Evolutionary conservation across 1,140 invertebrate genomes (phyloP), one percentile per base, ranked within the genome.

Genomic region (Coelopa frigida): DNA sequence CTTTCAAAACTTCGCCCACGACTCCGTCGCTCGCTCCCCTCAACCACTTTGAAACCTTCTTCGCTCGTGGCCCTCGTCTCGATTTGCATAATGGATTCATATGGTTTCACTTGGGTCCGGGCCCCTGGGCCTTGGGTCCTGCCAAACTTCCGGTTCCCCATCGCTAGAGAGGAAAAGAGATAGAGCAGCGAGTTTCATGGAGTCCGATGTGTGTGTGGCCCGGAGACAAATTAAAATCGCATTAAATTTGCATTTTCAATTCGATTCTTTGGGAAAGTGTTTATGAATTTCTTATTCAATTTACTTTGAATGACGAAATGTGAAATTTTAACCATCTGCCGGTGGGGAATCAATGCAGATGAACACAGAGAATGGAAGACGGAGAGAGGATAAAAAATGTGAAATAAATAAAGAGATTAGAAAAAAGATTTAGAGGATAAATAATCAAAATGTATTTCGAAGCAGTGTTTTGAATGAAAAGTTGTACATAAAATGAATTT

Each of bases 31-130:
- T n/a, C n/a, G n/a, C n/a, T n/a, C n/a, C n/a, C n/a, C n/a, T n/a
- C n/a, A n/a, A n/a, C n/a, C n/a, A n/a, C n/a, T n/a, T n/a, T n/a
- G n/a, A n/a, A n/a, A n/a, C n/a, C n/a, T n/a, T n/a, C n/a, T n/a
- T n/a, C n/a, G n/a, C n/a, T 31, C n/a, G 27, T 31, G 27, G 8
- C 27, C n/a, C n/a, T 8, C 33, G 23, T 48, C 39, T 44, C 26
- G 51, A 64, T 64, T 64, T 64, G 51, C 60, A 63, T 63, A 64
- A 64, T 64, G 55, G 59, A 61, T 64, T 64, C 61, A 64, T 64
- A 59, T 59, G 61, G 56, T 61, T 61, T 32, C 33, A 5, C 17
- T 4, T 4, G 2, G 2, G 15, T 4, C 33, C 17, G 24, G 20
- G 12, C 41, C 41, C 33, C 33, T 18, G 33, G 41, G 41, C 27